Base-by-base conservation (phyloP, 2,888 invertebrate genomes). In the Drosophila mimica region DNA sequence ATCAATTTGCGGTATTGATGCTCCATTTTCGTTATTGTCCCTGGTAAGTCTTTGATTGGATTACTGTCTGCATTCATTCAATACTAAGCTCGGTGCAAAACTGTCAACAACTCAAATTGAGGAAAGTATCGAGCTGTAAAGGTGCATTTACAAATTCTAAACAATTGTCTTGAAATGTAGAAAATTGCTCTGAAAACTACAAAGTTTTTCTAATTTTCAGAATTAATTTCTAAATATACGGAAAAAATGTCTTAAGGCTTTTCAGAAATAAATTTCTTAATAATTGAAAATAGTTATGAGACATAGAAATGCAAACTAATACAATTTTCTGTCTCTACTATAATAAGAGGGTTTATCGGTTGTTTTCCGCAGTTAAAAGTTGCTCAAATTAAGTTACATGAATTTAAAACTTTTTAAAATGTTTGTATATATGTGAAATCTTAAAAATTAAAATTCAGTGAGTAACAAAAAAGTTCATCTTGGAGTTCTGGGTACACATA, bases 1-100 rank as follows among this genome's bases (percentile, higher is more conserved):
- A 43, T 13, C 30, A 46, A 65, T 53, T 46, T 52, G 25, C 38
- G 51, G 25, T 46, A 52, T 43, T 13, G 52, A 63, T 31, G 34
- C 30, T 62, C 13, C 20, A 30, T 13, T 7, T 34, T 31, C 30
- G 20, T 31, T 28, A 31, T n/a, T n/a, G n/a, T n/a, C n/a, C n/a
- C n/a, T n/a, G 25, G 25, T 25, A 25, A 25, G 25, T 25, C 2
- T 3, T 25, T 3, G 25, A 25, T 25, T 25, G 2, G 25, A 25
- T 25, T 25, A 25, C 34, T 38, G 31, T 8, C n/a, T 33, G 53
- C 36, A 53, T 33, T 52, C 34, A 52, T 43, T 36, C 40, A 25
- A 25, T 25, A 2, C 1, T 25, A 25, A 25, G 25, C 25, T 25
- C 58, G 36, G 36, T 17, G 38, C 13, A 30, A 30, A 36, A 31